Conservation (phyloP, 2,888 invertebrate genomes). For the Drosophila mimica region DNA sequence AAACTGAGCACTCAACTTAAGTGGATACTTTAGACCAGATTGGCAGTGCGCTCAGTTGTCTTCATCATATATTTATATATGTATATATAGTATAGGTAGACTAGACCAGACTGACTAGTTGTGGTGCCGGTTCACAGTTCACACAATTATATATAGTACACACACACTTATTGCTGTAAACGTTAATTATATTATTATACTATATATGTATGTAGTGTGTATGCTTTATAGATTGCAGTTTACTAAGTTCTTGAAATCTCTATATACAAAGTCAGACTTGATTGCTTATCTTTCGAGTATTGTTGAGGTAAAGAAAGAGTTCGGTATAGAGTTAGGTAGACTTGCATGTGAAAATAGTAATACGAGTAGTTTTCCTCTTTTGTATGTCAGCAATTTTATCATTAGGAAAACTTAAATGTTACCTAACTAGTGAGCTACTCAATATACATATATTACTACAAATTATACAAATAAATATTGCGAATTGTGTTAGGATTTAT, state of each 20-base stretch:
- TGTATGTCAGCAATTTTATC: slow-evolving; percentile 46
- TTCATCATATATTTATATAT: slow-evolving; percentile 9
- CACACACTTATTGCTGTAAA: slow-evolving; percentile 50
- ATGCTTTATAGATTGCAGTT: slow-evolving; percentile 35
- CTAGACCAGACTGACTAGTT: slow-evolving; percentile 14
- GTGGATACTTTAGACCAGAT: slow-evolving; percentile 28
- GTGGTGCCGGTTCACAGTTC: slow-evolving; percentile 17
- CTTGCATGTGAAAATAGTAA: slow-evolving; percentile 46
- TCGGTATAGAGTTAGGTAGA: slow-evolving; percentile 59
- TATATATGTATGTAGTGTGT: slow-evolving; percentile 13
- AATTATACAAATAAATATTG: slow-evolving; percentile 28
- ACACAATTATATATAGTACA: slow-evolving; percentile 11
- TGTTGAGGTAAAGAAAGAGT: slow-evolving; percentile 74
- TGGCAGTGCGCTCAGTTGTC: slow-evolving; percentile 62
- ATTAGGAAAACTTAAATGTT: slow-evolving; percentile 32
- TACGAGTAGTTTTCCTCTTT: slow-evolving; percentile 23
- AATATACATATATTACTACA: slow-evolving; percentile 31
- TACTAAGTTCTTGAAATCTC: slow-evolving; percentile 67
- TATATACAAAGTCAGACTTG: slow-evolving; percentile 84
- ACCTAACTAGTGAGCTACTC: slow-evolving; percentile 39
- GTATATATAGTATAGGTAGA: slow-evolving; percentile 2
- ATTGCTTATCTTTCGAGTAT: slow-evolving; percentile 75
- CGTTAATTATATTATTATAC: slow-evolving; percentile 37
- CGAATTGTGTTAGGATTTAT: slow-evolving; percentile 10
- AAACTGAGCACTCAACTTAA: slow-evolving; percentile 48